These are phyloP conservation scores for Hydractinia echinata DNA, from an alignment of 30 jellyfish, hydroid and myxozoan species.

Conservation along the genomic window DNA sequence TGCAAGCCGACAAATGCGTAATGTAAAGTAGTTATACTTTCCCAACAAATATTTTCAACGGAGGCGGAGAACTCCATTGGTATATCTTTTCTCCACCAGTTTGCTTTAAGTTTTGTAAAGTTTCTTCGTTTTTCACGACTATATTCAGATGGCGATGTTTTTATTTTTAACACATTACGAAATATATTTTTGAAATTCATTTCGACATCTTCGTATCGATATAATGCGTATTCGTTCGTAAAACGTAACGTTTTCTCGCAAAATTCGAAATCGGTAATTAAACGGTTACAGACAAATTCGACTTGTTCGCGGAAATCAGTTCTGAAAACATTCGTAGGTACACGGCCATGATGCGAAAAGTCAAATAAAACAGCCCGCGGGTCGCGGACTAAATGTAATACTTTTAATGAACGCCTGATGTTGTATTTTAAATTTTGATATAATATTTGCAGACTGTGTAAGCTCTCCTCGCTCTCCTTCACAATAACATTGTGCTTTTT, in stretches of 20 bases:
- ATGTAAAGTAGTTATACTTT: neutral
- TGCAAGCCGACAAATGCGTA: neutral
- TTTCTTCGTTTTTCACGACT: neutral
- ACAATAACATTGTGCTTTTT: neutral
- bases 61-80: neutral
- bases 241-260: neutral
- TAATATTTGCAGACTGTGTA: neutral
- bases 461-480: neutral
- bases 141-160: neutral
- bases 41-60: neutral
- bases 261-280: neutral
- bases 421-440: neutral
- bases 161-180: conserved; percentile 3
- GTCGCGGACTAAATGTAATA: neutral
- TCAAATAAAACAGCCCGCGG: conserved; percentile 7
- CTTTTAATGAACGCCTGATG: neutral
- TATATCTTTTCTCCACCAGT: conserved; percentile 11
- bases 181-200: neutral
- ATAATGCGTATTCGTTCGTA: neutral
- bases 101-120: neutral
- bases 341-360: neutral
- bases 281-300: neutral
- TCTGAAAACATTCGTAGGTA: neutral
- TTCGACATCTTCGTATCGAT: neutral
- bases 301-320: neutral